These are phyloP conservation scores for Scleropages formosus DNA, from an alignment of 2,797 vertebrate genomes.

Conservation along the genomic window DNA sequence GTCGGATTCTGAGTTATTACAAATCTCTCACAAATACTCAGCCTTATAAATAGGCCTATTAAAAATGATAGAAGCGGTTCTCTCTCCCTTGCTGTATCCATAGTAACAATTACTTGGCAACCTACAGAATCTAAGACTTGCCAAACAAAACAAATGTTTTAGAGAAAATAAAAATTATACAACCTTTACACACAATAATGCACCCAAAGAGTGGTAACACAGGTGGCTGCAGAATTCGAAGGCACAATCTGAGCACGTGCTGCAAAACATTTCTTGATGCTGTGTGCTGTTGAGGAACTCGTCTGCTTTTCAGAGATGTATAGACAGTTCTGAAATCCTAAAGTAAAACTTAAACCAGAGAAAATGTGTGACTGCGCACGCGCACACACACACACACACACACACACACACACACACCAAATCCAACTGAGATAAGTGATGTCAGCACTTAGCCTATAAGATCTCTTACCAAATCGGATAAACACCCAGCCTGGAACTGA, in stretches of 20 bases:
- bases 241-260: too few species aligned
- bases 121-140: not conserved
- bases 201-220: not conserved
- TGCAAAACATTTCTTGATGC: too few species aligned
- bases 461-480: conserved; percentile 92
- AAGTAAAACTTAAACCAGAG: too few species aligned
- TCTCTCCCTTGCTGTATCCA: conserved; percentile 11
- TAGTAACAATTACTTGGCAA: not conserved
- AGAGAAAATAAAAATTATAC: not conserved
- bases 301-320: not conserved
- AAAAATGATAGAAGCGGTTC: not conserved
- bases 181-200: not conserved
- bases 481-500: conserved; percentile 88
- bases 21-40: not conserved
- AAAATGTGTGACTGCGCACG: too few species aligned
- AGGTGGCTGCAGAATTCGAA: not conserved
- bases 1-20: not conserved
- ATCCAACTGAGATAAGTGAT: not conserved
- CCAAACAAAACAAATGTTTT: not conserved
- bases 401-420: not conserved
- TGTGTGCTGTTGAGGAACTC: not conserved
- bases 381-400: not conserved
- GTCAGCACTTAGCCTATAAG: conserved; percentile 16
- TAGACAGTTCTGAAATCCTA: too few species aligned
- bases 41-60: not conserved